Base-by-base conservation (phyloP, 35 echinoderm and acorn worm genomes). In the Antedon bifida region DNA sequence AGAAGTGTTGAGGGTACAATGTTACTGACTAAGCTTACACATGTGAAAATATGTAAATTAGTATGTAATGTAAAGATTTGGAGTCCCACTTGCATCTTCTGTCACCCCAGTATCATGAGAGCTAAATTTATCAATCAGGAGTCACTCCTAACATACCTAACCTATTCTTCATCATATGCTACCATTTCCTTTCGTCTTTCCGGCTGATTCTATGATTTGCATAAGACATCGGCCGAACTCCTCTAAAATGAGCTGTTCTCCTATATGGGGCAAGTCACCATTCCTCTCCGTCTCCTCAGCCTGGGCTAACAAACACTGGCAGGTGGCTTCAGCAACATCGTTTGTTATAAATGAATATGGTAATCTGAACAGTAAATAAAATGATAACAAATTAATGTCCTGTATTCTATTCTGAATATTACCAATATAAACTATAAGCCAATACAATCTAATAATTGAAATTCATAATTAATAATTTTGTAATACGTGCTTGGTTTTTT, bases 281-380 rank as follows among this genome's bases (percentile, higher is more conserved):
- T 32, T 83, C 35, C 86, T 88, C 56, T 93, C 86, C 19, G 85
- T 83, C 45, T 99, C 90, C 36, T 99, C 95, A 26, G 95, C 95
- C 79, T 99, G 95, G 0, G 95, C 95, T 78, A 99, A 74, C 35
- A 99, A 79, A 45, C 95, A 99, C 79, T 99, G 91, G 74, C 91
- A 92, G 7, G 95, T 93, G 75, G 95, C 95, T 79, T 93, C 91
- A 33, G 95, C 95, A 23, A 99, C 95, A 19, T 99, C 95, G 28
- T 86, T 84, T 33, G 95, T 99, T 78, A 99, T 99, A 79, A 99
- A 99, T 46, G 95, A 99, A 73, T 93, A 99, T 34, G 95, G 95
- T 83, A 99, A 89, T 83, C 95, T 99, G 83, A 29, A 55, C n/a
- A n/a, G n/a, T n/a, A n/a, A n/a, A n/a, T 30, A 84, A 34, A 79